Evolutionary conservation across 2,113 vertebrate genomes (phyloP).

Genomic region (Zosterops japonicus): DNA sequence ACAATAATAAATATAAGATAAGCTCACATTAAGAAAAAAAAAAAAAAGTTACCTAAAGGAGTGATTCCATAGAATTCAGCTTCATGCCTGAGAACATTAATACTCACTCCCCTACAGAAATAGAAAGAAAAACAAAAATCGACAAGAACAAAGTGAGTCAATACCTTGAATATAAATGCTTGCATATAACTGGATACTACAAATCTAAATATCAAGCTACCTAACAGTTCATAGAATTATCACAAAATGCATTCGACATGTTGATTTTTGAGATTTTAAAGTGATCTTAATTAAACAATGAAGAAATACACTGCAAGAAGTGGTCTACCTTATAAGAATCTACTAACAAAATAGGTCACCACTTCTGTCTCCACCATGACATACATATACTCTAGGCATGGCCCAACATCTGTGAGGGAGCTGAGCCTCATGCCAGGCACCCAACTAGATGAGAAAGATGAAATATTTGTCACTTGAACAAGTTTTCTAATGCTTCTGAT

Average conservation of each 20-base stretch:
- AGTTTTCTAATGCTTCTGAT: not conserved
- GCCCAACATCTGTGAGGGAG: not conserved
- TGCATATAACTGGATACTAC: not conserved
- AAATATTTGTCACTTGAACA: not conserved
- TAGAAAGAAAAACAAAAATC: not conserved
- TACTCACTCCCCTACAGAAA: slow-evolving; percentile 88
- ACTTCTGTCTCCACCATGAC: not conserved
- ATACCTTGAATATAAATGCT: not conserved
- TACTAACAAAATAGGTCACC: not conserved
- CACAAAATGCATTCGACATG: not conserved
- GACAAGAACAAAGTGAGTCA: not conserved
- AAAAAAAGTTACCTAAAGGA: slow-evolving; percentile 83
- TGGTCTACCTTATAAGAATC: not conserved
- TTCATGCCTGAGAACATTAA: slow-evolving; percentile 93
- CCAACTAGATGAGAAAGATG: not conserved
- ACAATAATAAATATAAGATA: not conserved
- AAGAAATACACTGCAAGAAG: not conserved
- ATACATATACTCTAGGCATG: not conserved
- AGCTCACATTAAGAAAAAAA: not conserved
- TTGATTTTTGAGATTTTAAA: not conserved
- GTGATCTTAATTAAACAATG: not conserved
- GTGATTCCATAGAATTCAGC: slow-evolving; percentile 99
- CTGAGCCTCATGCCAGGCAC: not conserved
- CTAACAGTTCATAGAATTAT: not conserved
- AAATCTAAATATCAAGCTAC: not conserved